These are phyloP conservation scores for Eublepharis macularius DNA, from an alignment of 2,113 vertebrate genomes.

Conservation along the genomic window DNA sequence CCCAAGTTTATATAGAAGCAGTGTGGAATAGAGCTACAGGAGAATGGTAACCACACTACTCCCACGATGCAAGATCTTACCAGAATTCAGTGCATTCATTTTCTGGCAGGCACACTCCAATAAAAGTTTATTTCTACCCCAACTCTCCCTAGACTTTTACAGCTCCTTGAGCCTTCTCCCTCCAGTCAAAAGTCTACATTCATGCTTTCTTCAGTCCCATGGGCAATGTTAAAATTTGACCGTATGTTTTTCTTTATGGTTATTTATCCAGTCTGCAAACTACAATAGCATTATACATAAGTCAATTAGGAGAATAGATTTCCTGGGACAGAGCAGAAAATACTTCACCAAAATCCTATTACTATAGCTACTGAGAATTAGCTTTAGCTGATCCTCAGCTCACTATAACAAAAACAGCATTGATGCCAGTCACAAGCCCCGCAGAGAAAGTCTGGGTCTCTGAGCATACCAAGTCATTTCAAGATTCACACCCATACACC, in stretches of 20 bases:
- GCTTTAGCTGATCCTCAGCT: not conserved
- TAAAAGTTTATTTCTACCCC: not conserved
- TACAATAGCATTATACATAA: not conserved
- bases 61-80: not conserved
- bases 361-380: not conserved
- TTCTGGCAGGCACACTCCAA: not conserved
- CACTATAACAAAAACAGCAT: not conserved
- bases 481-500: not conserved
- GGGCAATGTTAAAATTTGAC: not conserved
- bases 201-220: not conserved
- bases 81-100: not conserved
- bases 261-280: slow-evolving; percentile 8
- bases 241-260: not conserved
- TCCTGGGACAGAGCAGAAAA: not conserved
- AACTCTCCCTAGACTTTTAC: not conserved
- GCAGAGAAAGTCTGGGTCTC: not conserved
- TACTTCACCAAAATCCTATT: not conserved
- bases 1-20: not conserved
- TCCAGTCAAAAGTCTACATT: not conserved
- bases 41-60: not conserved
- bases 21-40: not conserved
- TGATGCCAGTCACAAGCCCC: not conserved
- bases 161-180: not conserved
- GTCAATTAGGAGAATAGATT: slow-evolving; percentile 8
- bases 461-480: not conserved